These are phyloP conservation scores for Apamea monoglypha DNA, from an alignment of 2,888 invertebrate genomes.

Conservation along the genomic window DNA sequence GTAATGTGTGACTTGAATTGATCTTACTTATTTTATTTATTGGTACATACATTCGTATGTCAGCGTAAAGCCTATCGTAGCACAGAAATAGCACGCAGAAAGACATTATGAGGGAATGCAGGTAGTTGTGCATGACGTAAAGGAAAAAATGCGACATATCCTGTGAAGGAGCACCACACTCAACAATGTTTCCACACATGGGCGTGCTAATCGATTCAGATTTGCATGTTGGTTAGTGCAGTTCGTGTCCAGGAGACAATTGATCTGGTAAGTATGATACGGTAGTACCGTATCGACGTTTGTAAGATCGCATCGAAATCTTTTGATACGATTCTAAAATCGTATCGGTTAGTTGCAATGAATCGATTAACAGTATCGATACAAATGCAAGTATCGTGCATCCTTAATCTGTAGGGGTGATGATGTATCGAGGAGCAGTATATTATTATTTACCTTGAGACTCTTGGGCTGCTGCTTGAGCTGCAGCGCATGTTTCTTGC, in stretches of 20 bases:
- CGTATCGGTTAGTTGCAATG: not conserved
- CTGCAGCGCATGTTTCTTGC: constrained; percentile 99
- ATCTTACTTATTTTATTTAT: not conserved
- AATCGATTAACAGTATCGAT: not conserved
- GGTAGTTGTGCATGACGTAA: not conserved
- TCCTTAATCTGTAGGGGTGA: not conserved
- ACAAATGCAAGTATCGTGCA: not conserved
- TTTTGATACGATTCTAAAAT: not conserved
- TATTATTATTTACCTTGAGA: constrained; percentile 82
- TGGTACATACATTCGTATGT: not conserved
- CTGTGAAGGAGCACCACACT: not conserved
- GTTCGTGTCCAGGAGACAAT: not conserved
- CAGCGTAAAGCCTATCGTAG: not conserved
- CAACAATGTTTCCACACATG: not conserved
- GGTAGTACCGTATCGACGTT: not conserved
- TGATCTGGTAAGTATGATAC: not conserved
- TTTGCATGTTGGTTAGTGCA: not conserved
- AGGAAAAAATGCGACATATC: not conserved
- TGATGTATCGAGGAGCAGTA: not conserved
- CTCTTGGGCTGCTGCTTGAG: constrained; percentile 99
- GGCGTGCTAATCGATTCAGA: not conserved
- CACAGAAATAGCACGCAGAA: not conserved
- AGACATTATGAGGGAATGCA: not conserved
- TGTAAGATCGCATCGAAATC: not conserved
- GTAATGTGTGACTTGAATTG: not conserved